Percentiles rank a stretch among this genome's conserved stretches.
phyloP scores from a whole-genome alignment of 2,113 vertebrate genomes.

The Indicator indicator region DNA sequence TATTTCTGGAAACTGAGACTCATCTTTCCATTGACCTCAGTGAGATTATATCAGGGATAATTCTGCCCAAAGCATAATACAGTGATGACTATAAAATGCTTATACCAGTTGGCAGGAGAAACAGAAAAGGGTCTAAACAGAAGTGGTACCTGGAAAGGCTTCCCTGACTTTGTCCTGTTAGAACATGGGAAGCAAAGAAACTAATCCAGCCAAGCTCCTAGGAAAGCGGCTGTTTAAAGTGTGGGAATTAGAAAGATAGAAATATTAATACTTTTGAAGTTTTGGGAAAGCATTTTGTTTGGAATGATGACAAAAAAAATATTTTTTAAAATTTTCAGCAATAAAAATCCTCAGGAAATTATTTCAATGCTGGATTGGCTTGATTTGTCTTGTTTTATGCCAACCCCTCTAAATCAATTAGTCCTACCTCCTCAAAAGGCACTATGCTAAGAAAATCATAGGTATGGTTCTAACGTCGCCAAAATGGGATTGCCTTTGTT shows the following conservation, averaged over 20 bases:
- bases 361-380: not conserved
- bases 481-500: not conserved
- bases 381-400: not conserved
- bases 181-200: not conserved
- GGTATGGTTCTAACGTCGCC: rapidly evolving
- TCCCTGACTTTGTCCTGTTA: not conserved
- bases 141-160: not conserved
- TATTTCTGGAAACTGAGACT: not conserved
- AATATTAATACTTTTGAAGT: not conserved
- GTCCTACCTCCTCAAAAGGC: not conserved
- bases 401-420: not conserved
- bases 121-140: not conserved
- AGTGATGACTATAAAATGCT: not conserved
- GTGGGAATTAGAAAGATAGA: not conserved
- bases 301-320: not conserved
- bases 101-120: not conserved
- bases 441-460: not conserved
- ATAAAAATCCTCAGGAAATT: not conserved
- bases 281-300: not conserved
- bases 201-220: not conserved
- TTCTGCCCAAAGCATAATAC: not conserved
- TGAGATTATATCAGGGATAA: not conserved
- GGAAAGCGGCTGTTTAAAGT: not conserved
- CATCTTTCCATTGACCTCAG: not conserved
- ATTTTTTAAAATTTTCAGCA: not conserved